These are phyloP conservation scores for Dicrurus megarhynchus DNA, from an alignment of 2,113 vertebrate genomes.

Conservation along the genomic window DNA sequence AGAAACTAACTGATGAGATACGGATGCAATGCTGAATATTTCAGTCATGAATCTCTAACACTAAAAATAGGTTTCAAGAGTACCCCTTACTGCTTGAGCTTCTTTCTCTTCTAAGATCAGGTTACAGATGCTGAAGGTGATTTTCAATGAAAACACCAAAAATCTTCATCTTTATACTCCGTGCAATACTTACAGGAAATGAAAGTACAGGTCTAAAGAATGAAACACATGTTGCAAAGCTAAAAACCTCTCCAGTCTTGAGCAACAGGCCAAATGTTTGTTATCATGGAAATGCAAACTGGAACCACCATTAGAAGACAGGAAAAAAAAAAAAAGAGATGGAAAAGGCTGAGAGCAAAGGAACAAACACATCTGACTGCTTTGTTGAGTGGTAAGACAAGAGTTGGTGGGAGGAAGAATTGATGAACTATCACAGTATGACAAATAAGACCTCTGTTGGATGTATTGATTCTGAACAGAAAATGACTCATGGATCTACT, in stretches of 20 bases:
- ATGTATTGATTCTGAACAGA: slow-evolving; percentile 50
- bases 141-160: not conserved
- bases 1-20: not conserved
- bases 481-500: slow-evolving; percentile 58
- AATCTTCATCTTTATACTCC: not conserved
- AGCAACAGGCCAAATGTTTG: not conserved
- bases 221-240: not conserved
- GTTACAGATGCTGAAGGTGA: not conserved
- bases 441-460: slow-evolving; percentile 54
- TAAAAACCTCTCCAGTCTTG: not conserved
- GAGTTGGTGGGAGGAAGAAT: slow-evolving; percentile 16
- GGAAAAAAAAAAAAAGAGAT: not conserved
- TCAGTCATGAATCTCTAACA: not conserved
- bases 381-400: slow-evolving; percentile 9
- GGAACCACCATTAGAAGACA: not conserved
- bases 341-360: slow-evolving; percentile 23
- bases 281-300: not conserved
- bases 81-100: not conserved
- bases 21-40: not conserved
- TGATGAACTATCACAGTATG: slow-evolving; percentile 59
- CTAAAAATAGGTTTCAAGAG: not conserved
- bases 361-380: not conserved
- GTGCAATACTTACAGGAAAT: not conserved
- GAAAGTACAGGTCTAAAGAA: not conserved
- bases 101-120: not conserved